These are phyloP conservation scores for Lycia hirtaria DNA, from an alignment of 2,888 invertebrate genomes.

Conservation along the genomic window DNA sequence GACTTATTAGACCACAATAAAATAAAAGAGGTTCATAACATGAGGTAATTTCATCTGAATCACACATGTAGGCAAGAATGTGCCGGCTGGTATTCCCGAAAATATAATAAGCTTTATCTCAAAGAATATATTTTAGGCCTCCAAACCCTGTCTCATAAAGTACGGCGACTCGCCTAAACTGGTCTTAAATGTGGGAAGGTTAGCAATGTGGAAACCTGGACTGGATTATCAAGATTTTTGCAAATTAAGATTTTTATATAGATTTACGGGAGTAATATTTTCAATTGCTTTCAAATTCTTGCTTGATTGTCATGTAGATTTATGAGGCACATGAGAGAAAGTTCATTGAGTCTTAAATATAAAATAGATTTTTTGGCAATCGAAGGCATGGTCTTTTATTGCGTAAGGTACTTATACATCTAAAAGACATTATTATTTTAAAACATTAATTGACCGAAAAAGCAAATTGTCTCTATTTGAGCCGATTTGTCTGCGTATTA, in stretches of 20 bases:
- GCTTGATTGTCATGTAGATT: neutral
- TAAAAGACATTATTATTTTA: too few species aligned
- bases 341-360: too few species aligned
- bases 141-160: slow-evolving; percentile 38
- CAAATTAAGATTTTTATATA: neutral
- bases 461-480: too few species aligned
- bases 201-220: slow-evolving; percentile 39
- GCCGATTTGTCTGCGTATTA: too few species aligned
- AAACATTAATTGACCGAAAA: too few species aligned
- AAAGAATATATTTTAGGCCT: slow-evolving; percentile 27
- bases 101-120: slow-evolving; percentile 23
- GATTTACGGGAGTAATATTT: neutral
- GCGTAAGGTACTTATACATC: too few species aligned
- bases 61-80: slow-evolving; percentile 19
- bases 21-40: neutral
- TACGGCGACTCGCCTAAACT: slow-evolving; percentile 40
- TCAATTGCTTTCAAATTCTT: neutral
- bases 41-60: slow-evolving; percentile 9
- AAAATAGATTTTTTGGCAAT: too few species aligned
- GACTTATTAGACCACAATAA: slow-evolving; percentile 27
- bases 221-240: slow-evolving; percentile 42
- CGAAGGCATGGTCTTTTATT: too few species aligned
- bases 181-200: slow-evolving; percentile 47
- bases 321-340: too few species aligned
- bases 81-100: slow-evolving; percentile 35